Evolutionary conservation across 2,888 invertebrate genomes (phyloP), one percentile per base, ranked within the genome.

Genomic region (Panopea generosa): DNA sequence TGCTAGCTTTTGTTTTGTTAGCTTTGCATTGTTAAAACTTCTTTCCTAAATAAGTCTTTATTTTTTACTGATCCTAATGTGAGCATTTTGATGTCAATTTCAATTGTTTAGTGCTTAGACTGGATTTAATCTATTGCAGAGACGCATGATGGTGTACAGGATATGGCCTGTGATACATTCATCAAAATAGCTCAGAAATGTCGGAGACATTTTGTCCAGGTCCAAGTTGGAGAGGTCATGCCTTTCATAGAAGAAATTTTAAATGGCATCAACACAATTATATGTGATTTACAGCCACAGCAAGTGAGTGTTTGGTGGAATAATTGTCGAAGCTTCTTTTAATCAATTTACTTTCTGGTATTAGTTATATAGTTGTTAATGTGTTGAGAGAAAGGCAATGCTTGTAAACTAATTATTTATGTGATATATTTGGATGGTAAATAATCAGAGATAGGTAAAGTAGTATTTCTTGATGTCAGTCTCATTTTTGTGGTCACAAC

Each of bases 161-260:
- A 99, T 91, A 99, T 99, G 99, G 99, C 99, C 75, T 99, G 99
- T 94, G 99, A 99, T 94, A 99, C 99, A 47, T 99, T 99, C 93
- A 99, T 99, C 87, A 99, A 99, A 94, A 99, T 99, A 91, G 98
- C 99, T 33, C 95, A 98, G 89, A 99, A 99, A 93, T 99, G 99
- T 94, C 95, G 98, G 81, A 95, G 99, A 87, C 99, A 99, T 94
- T 99, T 99, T 94, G 98, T 99, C 22, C 97, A 94, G 85, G 95
- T 97, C 50, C 99, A 99, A 94, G 96, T 97, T 80, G 99, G 99
- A 49, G 99, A 99, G 94, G 95, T 96, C 45, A 96, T 97, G 94
- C 99, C 99, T 59, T 99, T 99, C 93, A 98, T 99, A 91, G 99
- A 99, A 92, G 99, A 99, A 94, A 99, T 99, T 90, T 94, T 99